These are phyloP conservation scores for Diploscapter pachys DNA, from an alignment of 1,140 invertebrate genomes.

Conservation along the genomic window DNA sequence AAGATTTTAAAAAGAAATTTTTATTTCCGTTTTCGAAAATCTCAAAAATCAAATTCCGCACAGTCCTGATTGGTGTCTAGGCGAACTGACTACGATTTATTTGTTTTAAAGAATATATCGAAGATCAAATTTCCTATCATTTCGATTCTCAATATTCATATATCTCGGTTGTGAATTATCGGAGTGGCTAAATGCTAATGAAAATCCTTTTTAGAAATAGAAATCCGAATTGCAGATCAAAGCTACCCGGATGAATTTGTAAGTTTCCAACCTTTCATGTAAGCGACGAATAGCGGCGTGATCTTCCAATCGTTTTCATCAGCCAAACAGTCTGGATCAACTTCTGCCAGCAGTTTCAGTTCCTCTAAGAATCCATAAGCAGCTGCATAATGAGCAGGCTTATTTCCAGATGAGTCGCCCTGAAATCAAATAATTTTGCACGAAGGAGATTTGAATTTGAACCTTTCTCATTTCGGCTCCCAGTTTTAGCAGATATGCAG, in stretches of 20 bases:
- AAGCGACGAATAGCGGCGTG: slow-evolving; percentile 32
- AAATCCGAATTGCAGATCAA: background rate
- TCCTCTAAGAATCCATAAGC: slow-evolving; percentile 66
- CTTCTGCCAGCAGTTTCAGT: slow-evolving; percentile 63
- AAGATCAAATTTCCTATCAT: too few species aligned
- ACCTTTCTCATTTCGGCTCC: slow-evolving; percentile 60
- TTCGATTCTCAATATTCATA: too few species aligned
- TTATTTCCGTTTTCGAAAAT: too few species aligned
- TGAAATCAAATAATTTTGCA: background rate
- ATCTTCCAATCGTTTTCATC: slow-evolving; percentile 64
- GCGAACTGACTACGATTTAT: too few species aligned
- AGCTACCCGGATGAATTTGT: background rate
- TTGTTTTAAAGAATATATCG: too few species aligned
- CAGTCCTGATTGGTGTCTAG: too few species aligned
- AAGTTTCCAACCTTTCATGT: slow-evolving; percentile 26
- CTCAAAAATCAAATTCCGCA: too few species aligned
- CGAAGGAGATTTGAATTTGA: too few species aligned
- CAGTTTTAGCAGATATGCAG: slow-evolving; percentile 62
- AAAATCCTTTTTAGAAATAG: slow-evolving; percentile 38
- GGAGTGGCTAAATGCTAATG: too few species aligned
- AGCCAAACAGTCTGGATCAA: slow-evolving; percentile 60
- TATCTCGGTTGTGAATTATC: too few species aligned
- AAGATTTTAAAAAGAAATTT: too few species aligned
- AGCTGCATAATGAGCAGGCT: slow-evolving; percentile 64
- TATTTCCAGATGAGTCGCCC: slow-evolving; percentile 64